Conservation (phyloP, 2,113 vertebrate species). For the Oenanthe melanoleuca region DNA sequence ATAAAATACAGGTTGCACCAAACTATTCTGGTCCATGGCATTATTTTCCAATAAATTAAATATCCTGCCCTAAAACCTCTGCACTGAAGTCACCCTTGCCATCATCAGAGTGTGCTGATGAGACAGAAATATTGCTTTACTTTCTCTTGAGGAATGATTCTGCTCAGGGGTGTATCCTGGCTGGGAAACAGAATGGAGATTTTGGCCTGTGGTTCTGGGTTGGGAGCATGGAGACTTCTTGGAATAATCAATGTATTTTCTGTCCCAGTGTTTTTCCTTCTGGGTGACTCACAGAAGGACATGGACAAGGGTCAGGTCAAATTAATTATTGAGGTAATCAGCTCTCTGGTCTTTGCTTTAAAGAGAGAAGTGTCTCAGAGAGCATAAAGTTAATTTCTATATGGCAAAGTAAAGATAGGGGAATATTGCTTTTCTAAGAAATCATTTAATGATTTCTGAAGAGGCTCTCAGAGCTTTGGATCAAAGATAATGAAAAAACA, state of each 20-base stretch:
- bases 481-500: not conserved
- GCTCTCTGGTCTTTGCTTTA: not conserved
- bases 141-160: not conserved
- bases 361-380: not conserved
- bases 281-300: not conserved
- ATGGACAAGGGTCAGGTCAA: not conserved
- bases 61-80: not conserved
- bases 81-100: not conserved
- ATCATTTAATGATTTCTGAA: not conserved
- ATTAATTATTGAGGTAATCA: not conserved
- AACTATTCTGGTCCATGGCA: not conserved
- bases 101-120: not conserved
- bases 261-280: not conserved
- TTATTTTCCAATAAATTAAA: not conserved
- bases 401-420: not conserved
- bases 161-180: not conserved
- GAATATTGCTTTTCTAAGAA: not conserved
- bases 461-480: not conserved
- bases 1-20: not conserved
- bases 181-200: not conserved
- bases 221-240: fast-evolving
- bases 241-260: not conserved
- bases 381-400: not conserved
- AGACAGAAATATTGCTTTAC: not conserved
- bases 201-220: not conserved